Conservation (phyloP, 2,888 invertebrate genomes). For the Drosophila nr. perissopoda region DNA sequence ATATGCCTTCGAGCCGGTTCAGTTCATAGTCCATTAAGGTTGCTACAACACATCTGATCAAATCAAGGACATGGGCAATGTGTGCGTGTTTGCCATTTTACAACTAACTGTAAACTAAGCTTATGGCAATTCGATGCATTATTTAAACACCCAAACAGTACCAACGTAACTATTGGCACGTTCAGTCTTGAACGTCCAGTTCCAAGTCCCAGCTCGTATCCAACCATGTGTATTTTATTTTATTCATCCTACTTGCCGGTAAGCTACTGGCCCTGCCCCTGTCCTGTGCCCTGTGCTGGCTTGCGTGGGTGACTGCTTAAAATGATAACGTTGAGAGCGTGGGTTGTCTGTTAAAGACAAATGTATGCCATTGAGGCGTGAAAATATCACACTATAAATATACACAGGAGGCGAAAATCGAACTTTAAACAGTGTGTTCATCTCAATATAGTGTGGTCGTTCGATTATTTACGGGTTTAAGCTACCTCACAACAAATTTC, state of each 20-base stretch:
- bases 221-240: conserved; percentile 69
- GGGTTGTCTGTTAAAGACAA: conserved; percentile 59
- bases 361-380: conserved; percentile 78
- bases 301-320: conserved; percentile 65
- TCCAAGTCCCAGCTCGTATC: conserved; percentile 30
- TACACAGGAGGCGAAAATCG: conserved; percentile 51
- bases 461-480: conserved; percentile 65
- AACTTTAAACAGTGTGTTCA: conserved; percentile 62
- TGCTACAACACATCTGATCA: conserved; percentile 7
- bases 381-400: conserved; percentile 79
- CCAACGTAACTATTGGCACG: conserved; percentile 45
- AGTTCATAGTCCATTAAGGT: conserved; percentile 48
- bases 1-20: conserved; percentile 41
- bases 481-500: conserved; percentile 1
- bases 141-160: conserved; percentile 40
- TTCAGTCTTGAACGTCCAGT: conserved; percentile 18
- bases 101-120: conserved; percentile 56
- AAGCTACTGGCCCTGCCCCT: conserved; percentile 42
- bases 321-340: conserved; percentile 63
- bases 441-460: conserved; percentile 46
- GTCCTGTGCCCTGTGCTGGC: conserved; percentile 24
- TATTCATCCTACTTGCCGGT: conserved; percentile 31
- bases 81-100: conserved; percentile 45
- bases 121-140: conserved; percentile 61
- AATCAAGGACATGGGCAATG: conserved; percentile 7